A percentile compares a stretch with the other conserved stretches of the same genome.
phyloP scores from a whole-genome alignment of 2,113 vertebrate species.

The Festucalex cinctus region DNA sequence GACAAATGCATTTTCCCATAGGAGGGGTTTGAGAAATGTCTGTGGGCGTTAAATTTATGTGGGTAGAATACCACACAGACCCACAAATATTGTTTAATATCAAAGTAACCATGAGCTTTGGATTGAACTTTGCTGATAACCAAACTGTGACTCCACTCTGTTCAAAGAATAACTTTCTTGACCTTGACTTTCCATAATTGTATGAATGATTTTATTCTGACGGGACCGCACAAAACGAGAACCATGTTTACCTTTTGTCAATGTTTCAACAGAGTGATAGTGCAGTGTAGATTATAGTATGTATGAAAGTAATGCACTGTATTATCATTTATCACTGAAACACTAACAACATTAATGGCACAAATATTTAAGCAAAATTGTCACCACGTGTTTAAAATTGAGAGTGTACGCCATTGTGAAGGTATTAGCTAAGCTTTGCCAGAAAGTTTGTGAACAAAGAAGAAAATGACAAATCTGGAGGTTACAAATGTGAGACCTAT shows the following conservation, averaged over 20 bases:
- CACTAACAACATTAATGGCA: slow-evolving; percentile 44
- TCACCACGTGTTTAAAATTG: slow-evolving; percentile 40
- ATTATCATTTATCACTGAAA: slow-evolving; percentile 45
- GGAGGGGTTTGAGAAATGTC: not conserved
- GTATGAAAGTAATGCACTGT: slow-evolving; percentile 19
- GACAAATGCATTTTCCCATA: not conserved
- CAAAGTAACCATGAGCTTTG: not conserved
- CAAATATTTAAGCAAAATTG: slow-evolving; percentile 49
- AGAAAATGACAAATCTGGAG: not conserved
- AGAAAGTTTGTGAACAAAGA: slow-evolving; percentile 13
- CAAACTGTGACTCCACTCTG: not conserved
- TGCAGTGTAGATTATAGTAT: slow-evolving; percentile 37
- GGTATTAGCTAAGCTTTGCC: slow-evolving; percentile 26
- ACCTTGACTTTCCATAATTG: slow-evolving; percentile 15
- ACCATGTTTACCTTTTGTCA: slow-evolving; percentile 43
- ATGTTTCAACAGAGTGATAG: slow-evolving; percentile 17
- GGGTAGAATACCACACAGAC: slow-evolving; percentile 7
- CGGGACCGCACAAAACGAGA: slow-evolving; percentile 42
- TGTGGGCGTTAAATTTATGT: slow-evolving; percentile 2
- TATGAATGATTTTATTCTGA: slow-evolving; percentile 40
- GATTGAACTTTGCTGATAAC: slow-evolving; percentile 12
- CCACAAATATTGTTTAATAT: slow-evolving; percentile 10
- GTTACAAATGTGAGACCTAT: not conserved
- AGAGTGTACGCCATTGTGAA: slow-evolving; percentile 16
- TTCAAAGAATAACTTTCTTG: slow-evolving; percentile 28